A percentile compares a stretch with the other conserved stretches of the same genome.
Conservation (phyloP, 2,797 vertebrate genomes). For the Taeniopygia guttata region DNA sequence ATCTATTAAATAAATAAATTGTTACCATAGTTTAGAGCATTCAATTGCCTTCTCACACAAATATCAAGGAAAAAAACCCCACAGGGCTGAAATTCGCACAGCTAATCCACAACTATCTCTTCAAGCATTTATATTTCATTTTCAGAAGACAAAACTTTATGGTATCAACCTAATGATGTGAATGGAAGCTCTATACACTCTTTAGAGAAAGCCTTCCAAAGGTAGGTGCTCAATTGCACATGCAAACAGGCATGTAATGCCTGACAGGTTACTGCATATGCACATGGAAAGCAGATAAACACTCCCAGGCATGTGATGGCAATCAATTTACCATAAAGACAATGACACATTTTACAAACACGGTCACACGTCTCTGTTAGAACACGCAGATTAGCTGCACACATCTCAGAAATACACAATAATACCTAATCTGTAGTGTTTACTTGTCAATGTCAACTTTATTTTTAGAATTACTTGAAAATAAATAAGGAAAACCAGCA, state of each 20-base stretch:
- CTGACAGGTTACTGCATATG: not conserved
- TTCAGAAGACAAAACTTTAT: not conserved
- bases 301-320: not conserved
- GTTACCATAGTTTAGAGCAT: not conserved
- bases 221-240: not conserved
- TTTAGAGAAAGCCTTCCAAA: not conserved
- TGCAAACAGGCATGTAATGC: not conserved
- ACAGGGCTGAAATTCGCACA: not conserved
- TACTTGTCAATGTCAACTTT: not conserved
- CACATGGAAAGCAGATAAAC: not conserved
- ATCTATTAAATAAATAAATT: not conserved
- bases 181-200: not conserved
- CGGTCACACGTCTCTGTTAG: not conserved
- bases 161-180: not conserved
- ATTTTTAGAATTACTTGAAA: conserved; percentile 8
- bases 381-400: not conserved
- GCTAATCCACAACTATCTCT: not conserved
- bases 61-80: not conserved
- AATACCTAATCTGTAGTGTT: not conserved
- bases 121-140: not conserved
- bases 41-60: not conserved
- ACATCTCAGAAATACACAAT: not conserved
- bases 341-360: not conserved
- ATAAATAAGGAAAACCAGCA: not conserved
- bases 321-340: not conserved